Evolutionary conservation across 2,113 vertebrate genomes (phyloP), one percentile per base, ranked within the genome.

Genomic region (Menidia beryllina): DNA sequence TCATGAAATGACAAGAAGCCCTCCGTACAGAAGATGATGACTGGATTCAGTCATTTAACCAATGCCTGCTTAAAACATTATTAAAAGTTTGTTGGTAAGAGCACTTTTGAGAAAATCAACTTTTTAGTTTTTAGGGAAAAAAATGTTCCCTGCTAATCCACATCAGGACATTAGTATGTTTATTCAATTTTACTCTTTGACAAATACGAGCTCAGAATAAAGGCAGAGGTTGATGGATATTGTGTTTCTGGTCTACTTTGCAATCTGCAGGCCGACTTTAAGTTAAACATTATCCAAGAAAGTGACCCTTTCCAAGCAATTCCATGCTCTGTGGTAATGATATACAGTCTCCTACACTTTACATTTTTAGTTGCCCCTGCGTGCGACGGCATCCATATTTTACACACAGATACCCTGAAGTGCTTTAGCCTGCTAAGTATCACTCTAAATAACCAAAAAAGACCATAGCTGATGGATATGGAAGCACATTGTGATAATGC

Each of bases 401-500:
- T 45, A 72, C 43, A 69, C 36, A 17, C 1, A 43, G 21, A 43
- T 43, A 51, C 23, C 45, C 59, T 75, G 43, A 60, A 69, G 59
- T 25, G 10, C 55, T 56, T 27, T 26, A 74, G 50, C 45, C 24
- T 39, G n/a, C 48, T 53, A 64, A 54, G 15, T 69, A 53, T 51
- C 34, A 57, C 45, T 20, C 24, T 41, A 2, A 38, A 65, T 51
- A 13, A 69, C 57, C 45, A 53, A 10, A 61, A 70, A 69, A 55
- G 11, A 59, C 26, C 45, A 19, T 62, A 3, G 54, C 52, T 73
- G 57, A 77, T 49, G 69, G 73, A 76, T 72, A 67, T 72, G 45
- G 69, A 73, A 68, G 70, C 61, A 59, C 72, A 67, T 49, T 48
- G 77, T 64, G 41, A 73, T 86, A 86, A 81, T 56, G 55, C 64